These are phyloP conservation scores for Setipinna tenuifilis DNA, from an alignment of 2,797 vertebrate genomes.

Conservation along the genomic window DNA sequence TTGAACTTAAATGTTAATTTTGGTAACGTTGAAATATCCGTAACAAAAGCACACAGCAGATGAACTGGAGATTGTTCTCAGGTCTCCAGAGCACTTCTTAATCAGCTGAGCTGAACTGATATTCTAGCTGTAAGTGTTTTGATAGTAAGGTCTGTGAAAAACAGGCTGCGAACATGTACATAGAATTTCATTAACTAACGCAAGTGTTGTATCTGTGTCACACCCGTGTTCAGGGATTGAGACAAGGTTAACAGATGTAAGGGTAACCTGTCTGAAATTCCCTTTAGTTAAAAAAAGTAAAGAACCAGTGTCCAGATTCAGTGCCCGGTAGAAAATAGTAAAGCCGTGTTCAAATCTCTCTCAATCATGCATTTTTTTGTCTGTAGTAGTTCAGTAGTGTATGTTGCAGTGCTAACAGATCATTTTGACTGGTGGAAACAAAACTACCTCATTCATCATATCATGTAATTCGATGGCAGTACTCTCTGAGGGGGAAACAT, in stretches of 20 bases:
- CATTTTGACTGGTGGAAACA: slow-evolving; percentile 28
- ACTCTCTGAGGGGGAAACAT: neutral
- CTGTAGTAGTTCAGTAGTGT: slow-evolving; percentile 6
- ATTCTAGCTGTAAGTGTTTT: neutral
- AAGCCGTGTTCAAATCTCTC: neutral
- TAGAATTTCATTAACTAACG: slow-evolving; percentile 19
- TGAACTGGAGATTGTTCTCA: neutral
- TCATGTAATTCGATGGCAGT: slow-evolving; percentile 22
- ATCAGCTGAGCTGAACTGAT: slow-evolving; percentile 11
- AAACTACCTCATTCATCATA: slow-evolving; percentile 25
- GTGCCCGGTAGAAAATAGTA: neutral
- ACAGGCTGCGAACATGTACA: neutral
- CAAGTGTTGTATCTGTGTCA: slow-evolving; percentile 9
- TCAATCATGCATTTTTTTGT: slow-evolving; percentile 3
- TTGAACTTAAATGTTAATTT: neutral
- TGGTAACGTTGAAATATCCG: neutral
- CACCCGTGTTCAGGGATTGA: slow-evolving; percentile 14
- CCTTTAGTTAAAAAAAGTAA: neutral
- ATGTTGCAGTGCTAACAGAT: slow-evolving; percentile 25
- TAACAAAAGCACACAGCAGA: neutral
- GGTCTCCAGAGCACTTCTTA: neutral
- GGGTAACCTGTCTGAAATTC: neutral
- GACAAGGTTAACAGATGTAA: neutral
- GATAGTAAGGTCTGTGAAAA: neutral
- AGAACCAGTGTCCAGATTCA: neutral